Base-by-base conservation (phyloP, 1,140 invertebrate genomes). In the Ceratina australensis region DNA sequence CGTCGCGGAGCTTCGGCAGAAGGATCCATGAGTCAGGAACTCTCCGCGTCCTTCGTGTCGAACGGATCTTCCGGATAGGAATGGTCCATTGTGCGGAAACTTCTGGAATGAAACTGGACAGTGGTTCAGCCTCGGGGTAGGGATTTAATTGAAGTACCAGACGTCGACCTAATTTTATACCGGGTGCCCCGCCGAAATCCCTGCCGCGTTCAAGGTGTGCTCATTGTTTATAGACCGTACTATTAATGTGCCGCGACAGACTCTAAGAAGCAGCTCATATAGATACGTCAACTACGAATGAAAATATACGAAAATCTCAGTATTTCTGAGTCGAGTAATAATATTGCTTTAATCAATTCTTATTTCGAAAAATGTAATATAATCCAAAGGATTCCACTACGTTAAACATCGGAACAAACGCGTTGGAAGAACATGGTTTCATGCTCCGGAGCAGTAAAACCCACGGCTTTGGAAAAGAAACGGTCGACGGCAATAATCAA, bases 91-190 rank as follows among this genome's bases (percentile, higher is more conserved):
- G 88, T 90, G 79, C 57, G 69, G 85, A 83, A 87, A 88, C 83
- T 88, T 89, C 77, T 68, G 61, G 78, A 80, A 86, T 78, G 86
- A 86, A 80, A 86, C 82, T 80, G 88, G 86, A 89, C 87, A 87
- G 86, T 82, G 84, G 78, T 72, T 87, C 69, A 84, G 80, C 61
- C 54, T 5, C 16, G 60, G 77, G 80, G 78, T 82, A 77, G 80
- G 81, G 85, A 85, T 88, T 89, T 88, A 88, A 88, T 89, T 84
- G 81, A 82, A 87, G 75, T 84, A 87, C 81, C 79, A 81, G 72
- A 76, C 75, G 65, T 57, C 79, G 81, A 87, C 83, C 84, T 83
- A 87, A 87, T 87, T 87, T 85, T 80, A 79, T 72, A 80, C 72
- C 59, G 49, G 56, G 50, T 72, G 66, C 59, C 67, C 57, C 82